Percentiles rank a stretch among this genome's conserved stretches.
phyloP scores from a whole-genome alignment of 2,113 vertebrate genomes.

The Vireo altiloquus region DNA sequence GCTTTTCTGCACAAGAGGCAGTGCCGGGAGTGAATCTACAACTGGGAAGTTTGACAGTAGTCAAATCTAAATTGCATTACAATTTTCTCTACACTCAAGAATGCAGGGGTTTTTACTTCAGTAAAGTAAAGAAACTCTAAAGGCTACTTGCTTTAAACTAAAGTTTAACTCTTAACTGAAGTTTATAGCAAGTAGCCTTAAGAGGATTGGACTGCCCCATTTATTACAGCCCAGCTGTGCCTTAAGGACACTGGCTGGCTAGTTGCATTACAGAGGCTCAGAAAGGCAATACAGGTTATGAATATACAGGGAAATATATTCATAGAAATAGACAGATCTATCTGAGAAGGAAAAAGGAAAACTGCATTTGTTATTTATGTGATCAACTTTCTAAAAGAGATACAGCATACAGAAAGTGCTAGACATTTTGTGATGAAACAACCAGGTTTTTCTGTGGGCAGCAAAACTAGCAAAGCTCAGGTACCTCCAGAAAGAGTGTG shows the following conservation, averaged over 20 bases:
- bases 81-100: background rate
- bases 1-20: background rate
- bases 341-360: background rate
- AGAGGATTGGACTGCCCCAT: background rate
- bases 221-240: background rate
- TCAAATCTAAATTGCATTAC: background rate
- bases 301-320: background rate
- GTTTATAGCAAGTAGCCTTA: background rate
- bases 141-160: too few species aligned
- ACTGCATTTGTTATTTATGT: background rate
- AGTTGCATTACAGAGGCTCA: background rate
- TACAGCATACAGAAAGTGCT: background rate
- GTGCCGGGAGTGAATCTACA: background rate
- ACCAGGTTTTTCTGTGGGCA: background rate
- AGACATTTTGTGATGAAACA: background rate
- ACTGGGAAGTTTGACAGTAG: background rate
- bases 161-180: too few species aligned
- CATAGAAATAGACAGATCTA: background rate
- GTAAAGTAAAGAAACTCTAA: background rate
- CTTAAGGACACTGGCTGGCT: background rate
- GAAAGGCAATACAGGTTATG: background rate
- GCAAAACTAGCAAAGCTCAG: background rate
- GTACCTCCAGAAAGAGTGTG: background rate
- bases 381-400: background rate
- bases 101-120: background rate